Conservation (phyloP, 1,140 invertebrate species). For the Nephila pilipes region DNA sequence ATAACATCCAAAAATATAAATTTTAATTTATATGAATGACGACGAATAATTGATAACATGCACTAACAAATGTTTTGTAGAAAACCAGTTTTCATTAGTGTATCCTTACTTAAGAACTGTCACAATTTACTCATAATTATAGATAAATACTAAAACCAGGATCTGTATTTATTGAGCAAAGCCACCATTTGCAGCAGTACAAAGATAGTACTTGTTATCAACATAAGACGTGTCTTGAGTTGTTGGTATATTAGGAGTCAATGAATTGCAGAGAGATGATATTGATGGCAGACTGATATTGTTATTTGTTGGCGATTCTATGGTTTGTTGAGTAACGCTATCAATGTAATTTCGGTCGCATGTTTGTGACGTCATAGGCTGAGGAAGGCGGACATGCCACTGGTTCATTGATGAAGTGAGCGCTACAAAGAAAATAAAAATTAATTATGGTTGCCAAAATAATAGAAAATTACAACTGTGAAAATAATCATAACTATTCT, state of each 20-base stretch:
- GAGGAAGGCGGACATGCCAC: conserved; percentile 44
- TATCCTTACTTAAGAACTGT: too few relatives aligned
- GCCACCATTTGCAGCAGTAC: conserved; percentile 15
- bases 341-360: conserved; percentile 50
- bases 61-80: too few relatives aligned
- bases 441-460: not conserved
- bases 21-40: too few relatives aligned
- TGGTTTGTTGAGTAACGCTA: not conserved
- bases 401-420: not conserved
- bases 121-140: too few relatives aligned
- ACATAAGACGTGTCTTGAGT: conserved; percentile 33
- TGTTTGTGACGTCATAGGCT: conserved; percentile 5
- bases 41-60: too few relatives aligned
- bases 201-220: conserved; percentile 61
- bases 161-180: conserved; percentile 49
- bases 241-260: not conserved
- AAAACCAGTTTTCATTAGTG: too few relatives aligned
- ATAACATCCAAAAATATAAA: too few relatives aligned
- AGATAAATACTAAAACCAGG: too few relatives aligned
- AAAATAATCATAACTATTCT: too few relatives aligned
- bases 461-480: not conserved
- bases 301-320: not conserved
- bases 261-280: conserved; percentile 56
- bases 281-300: conserved; percentile 59
- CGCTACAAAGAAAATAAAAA: not conserved